phyloP scores from a whole-genome alignment of 2,113 vertebrate species.

The Clinocottus analis region DNA sequence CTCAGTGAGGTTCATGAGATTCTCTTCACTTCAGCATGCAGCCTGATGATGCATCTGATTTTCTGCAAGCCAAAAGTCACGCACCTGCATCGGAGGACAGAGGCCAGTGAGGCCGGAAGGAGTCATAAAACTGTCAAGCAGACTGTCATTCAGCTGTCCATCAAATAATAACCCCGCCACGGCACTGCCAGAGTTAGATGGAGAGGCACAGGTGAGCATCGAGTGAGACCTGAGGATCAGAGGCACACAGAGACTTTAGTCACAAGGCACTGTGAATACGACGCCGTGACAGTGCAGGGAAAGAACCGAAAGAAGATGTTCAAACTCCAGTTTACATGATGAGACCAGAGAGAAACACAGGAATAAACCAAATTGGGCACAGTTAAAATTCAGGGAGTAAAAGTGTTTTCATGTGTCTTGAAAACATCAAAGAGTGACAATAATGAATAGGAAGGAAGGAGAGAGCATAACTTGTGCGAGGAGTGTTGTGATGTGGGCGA shows the following conservation, averaged over 20 bases:
- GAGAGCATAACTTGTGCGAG: neutral
- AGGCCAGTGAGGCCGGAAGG: conserved; percentile 85
- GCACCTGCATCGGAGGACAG: conserved; percentile 93
- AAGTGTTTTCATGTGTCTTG: neutral
- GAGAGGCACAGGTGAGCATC: conserved; percentile 85
- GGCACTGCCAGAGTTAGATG: conserved; percentile 74
- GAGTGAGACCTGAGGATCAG: conserved; percentile 89
- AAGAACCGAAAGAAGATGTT: neutral
- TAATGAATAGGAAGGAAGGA: conserved; percentile 1
- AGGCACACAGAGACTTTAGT: conserved; percentile 22
- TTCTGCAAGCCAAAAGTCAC: neutral
- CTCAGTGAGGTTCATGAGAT: neutral
- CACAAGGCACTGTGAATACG: neutral
- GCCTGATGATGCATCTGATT: too few species aligned
- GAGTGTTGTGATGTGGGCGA: neutral
- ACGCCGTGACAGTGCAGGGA: neutral
- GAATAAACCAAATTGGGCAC: neutral
- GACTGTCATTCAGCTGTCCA: conserved; percentile 85
- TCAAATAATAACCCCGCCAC: conserved; percentile 83
- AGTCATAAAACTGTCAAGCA: conserved; percentile 90
- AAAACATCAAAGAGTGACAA: neutral
- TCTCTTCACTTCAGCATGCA: neutral
- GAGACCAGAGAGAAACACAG: neutral
- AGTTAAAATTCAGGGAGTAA: neutral
- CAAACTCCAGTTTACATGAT: neutral